Evolutionary conservation across 1,140 invertebrate genomes (phyloP), one percentile per base, ranked within the genome.

Genomic region (Sitophilus oryzae): DNA sequence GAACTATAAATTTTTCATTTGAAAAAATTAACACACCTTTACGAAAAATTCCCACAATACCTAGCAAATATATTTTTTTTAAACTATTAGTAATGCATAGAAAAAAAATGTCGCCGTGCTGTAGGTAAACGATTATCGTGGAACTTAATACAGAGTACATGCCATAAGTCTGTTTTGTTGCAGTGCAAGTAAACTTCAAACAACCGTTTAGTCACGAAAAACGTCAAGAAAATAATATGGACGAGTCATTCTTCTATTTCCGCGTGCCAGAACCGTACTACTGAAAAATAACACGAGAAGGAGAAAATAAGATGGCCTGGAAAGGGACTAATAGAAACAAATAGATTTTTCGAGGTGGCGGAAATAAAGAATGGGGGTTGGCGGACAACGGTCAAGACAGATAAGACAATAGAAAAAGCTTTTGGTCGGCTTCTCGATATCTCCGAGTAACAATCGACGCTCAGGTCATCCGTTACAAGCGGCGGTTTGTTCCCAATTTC

Each of bases 331-430:
- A 52, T 52, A 43, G 50, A 52, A 43, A 52, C 16, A 52, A 44
- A 52, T 52, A 52, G 50, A 52, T 43, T 52, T 43, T 25, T 23
- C 16, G 50, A 52, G 21, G 18, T 23, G 21, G 25, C 19, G 21
- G 23, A 20, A 10, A 9, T 18, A 44, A 48, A 52, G 35, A 52
- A 52, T 52, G 15, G 50, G 50, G 50, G 50, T 51, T n/a, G 36
- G 14, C 20, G 50, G 50, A 43, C 50, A 52, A 14, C 21, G 50
- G 50, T 52, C 38, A 18, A n/a, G n/a, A 9, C 23, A 37, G 50
- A 52, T 48, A 52, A 43, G 48, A 16, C 35, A 50, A 50, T 50
- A 50, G 36, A 50, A 50, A 50, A 50, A 14, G 25, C 35, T 50
- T 50, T 18, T 40, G 3, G 14, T n/a, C 18, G 15, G n/a, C n/a